These are phyloP conservation scores for Anastrepha obliqua DNA, from an alignment of 1,140 invertebrate species.

Conservation along the genomic window DNA sequence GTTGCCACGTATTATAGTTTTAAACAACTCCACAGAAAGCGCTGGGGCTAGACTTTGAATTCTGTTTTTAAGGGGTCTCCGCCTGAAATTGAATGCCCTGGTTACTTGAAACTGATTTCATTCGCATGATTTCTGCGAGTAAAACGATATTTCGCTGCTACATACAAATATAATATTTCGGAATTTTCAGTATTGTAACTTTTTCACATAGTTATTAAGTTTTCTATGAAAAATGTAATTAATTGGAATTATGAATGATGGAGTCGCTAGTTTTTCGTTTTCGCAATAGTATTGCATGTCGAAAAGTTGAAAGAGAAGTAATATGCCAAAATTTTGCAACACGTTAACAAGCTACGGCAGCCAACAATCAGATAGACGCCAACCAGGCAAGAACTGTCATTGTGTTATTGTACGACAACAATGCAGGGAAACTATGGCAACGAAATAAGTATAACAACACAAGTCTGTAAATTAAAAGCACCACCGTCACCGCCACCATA, in stretches of 20 bases:
- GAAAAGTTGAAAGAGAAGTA: not conserved
- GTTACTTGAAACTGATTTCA: no score
- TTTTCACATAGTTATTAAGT: no score
- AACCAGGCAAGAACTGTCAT: conserved; percentile 14
- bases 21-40: no score
- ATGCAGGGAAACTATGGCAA: not conserved
- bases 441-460: not conserved
- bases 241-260: not conserved
- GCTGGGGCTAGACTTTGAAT: no score
- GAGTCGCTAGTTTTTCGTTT: not conserved
- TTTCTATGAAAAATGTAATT: no score
- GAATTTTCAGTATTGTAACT: not conserved
- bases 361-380: not conserved
- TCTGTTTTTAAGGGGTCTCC: no score
- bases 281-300: not conserved
- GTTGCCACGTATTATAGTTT: no score
- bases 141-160: not conserved
- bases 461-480: not conserved
- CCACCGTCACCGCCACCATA: not conserved
- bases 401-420: conserved; percentile 7
- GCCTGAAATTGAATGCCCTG: no score
- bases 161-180: not conserved
- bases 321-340: conserved; percentile 13
- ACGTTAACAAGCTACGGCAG: not conserved
- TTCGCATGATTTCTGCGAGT: not conserved